phyloP scores from a whole-genome alignment of 1,140 invertebrate species.

The Drosophila repletoides region DNA sequence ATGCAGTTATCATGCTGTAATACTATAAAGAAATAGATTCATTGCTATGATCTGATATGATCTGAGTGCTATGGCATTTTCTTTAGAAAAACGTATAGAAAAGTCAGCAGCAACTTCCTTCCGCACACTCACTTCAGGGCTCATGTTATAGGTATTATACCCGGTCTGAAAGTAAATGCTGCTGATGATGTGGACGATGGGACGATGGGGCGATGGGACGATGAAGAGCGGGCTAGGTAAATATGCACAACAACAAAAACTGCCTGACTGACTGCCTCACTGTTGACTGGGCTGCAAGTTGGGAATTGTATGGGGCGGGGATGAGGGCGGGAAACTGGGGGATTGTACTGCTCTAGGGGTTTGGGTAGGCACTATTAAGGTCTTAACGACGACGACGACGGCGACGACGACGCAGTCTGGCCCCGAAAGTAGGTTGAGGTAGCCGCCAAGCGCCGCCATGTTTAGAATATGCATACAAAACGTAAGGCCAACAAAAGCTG shows the following conservation, averaged over 20 bases:
- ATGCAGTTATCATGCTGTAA: too few relatives aligned
- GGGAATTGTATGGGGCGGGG: background rate
- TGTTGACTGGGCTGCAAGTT: slow-evolving; percentile 58
- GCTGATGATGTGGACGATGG: slow-evolving; percentile 35
- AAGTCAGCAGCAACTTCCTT: background rate
- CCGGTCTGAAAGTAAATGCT: background rate
- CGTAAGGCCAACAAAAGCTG: slow-evolving; percentile 69
- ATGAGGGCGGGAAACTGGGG: background rate
- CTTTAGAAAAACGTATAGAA: background rate
- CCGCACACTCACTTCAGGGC: background rate
- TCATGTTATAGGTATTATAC: slow-evolving; percentile 3
- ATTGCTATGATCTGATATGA: too few relatives aligned
- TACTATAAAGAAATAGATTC: background rate
- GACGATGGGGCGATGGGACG: too few relatives aligned
- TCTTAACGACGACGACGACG: slow-evolving; percentile 48
- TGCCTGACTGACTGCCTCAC: slow-evolving; percentile 56
- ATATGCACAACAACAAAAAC: slow-evolving; percentile 58
- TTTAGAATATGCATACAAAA: slow-evolving; percentile 79
- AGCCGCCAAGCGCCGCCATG: slow-evolving; percentile 72
- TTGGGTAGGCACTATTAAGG: slow-evolving; percentile 61
- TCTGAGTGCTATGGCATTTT: too few relatives aligned
- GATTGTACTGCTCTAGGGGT: background rate
- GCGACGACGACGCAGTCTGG: slow-evolving; percentile 40
- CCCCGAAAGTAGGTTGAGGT: slow-evolving; percentile 74
- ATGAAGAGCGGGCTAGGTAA: slow-evolving; percentile 54